Conservation (phyloP, 2,888 invertebrate species). For the Punctoribates punctum region DNA sequence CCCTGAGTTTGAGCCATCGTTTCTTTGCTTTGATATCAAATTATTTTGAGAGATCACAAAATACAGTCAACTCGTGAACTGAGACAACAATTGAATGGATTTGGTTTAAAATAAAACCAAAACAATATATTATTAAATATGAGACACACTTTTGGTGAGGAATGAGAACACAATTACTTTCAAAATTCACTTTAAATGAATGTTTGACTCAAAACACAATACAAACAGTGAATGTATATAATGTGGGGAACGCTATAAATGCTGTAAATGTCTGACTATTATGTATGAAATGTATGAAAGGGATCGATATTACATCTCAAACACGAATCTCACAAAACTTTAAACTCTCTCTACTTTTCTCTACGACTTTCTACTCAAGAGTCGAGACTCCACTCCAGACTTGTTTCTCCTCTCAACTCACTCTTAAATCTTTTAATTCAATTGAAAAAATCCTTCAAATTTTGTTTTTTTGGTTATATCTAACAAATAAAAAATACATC, state of each 20-base stretch:
- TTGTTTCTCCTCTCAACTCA: no score
- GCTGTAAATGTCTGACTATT: slow-evolving; percentile 35
- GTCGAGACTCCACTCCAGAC: no score
- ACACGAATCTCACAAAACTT: background rate
- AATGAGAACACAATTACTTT: slow-evolving; percentile 12
- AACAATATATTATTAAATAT: background rate
- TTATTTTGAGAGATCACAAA: background rate
- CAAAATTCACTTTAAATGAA: background rate
- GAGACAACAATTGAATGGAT: background rate
- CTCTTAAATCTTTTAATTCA: no score
- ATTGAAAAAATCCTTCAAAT: no score
- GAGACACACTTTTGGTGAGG: background rate
- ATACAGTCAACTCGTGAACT: background rate
- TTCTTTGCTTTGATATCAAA: background rate
- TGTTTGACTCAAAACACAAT: slow-evolving; percentile 15
- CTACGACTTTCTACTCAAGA: background rate
- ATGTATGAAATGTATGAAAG: background rate
- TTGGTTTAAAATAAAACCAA: background rate
- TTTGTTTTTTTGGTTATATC: no score
- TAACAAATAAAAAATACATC: no score
- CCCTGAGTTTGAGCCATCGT: slow-evolving; percentile 59
- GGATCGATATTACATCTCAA: slow-evolving; percentile 19
- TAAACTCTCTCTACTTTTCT: background rate
- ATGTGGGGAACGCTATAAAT: background rate
- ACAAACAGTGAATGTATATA: background rate